Base-by-base conservation (phyloP, 92 coral and sea anemone genomes). In the Epizoanthus ramosus region DNA sequence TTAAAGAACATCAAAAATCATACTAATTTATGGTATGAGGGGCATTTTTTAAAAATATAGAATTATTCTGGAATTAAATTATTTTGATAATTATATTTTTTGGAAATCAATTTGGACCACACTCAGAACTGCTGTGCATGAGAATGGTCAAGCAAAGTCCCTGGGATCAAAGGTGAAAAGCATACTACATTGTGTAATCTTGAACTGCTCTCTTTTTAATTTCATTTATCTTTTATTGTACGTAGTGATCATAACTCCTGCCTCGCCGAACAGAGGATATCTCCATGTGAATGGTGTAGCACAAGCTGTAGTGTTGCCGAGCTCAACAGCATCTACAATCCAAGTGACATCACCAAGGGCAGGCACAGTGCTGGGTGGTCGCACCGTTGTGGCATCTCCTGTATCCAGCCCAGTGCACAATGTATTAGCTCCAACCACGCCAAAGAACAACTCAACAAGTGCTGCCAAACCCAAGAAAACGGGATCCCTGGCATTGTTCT, bases 401-500 rank as follows among this genome's bases (percentile, higher is more conserved):
- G 90, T 81, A 1, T 86, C 84, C 47, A 93, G 98, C 69, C 98
- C 98, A 31, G 88, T 89, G 39, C 90, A 92, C 41, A 73, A 83
- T 57, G 76, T 87, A 72, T 83, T 91, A 68, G 95, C 90, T 19
- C 90, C 95, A 2, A 84, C 92, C 1, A 90, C 95, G 8, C 91
- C 87, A 57, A 88, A 80, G 53, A 56, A 50, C 10, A 86, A 85
- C 28, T 83, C 80, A 35, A 79, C 87, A 3, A 84, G 91, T 66
- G 86, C 87, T 3, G 89, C 85, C 33, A 95, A 93, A 73, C 95
- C 98, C 0, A 93, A 81, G 79, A 95, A 87, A 69, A 95, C 98
- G 56, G 98, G 98, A 15, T 95, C 98, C 1, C 86, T 95, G 61
- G 98, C 98, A 21, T 81, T 95, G 61, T 95, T 95, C 74, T 95